phyloP scores from a whole-genome alignment of 2,888 invertebrate species.

The Caenorhabditis sp. region DNA sequence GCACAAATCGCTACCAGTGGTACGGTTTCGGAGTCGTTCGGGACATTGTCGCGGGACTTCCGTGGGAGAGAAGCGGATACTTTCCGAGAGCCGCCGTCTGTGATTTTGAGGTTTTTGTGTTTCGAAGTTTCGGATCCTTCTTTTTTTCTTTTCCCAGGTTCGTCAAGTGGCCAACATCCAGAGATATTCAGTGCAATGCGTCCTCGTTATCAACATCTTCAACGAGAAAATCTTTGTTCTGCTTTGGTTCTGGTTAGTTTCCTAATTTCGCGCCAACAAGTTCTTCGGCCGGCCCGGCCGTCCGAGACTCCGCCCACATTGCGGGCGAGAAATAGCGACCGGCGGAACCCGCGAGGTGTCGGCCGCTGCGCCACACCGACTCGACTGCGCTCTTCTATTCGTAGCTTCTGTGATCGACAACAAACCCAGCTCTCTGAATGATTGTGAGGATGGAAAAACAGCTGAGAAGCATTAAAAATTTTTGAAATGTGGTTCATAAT shows the following conservation, averaged over 20 bases:
- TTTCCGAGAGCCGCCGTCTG: constrained; percentile 80
- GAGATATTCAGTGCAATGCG: constrained; percentile 82
- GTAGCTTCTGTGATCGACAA: constrained; percentile 67
- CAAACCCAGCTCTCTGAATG: constrained; percentile 70
- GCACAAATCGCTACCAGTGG: constrained; percentile 78
- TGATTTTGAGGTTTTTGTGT: constrained; percentile 77
- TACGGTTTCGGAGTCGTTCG: constrained; percentile 80
- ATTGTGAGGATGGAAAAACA: constrained; percentile 63
- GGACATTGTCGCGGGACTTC: constrained; percentile 77
- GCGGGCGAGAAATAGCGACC: constrained; percentile 32
- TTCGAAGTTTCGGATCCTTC: background rate
- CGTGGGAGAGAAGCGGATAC: constrained; percentile 80
- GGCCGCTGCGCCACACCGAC: constrained; percentile 20
- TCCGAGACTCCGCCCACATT: constrained; percentile 42
- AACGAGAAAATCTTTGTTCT: constrained; percentile 83
- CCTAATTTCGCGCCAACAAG: background rate
- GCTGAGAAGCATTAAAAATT: constrained; percentile 61
- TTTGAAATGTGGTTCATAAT: constrained; percentile 11
- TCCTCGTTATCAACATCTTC: constrained; percentile 83
- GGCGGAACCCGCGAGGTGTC: constrained; percentile 53
- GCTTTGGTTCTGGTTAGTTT: constrained; percentile 79
- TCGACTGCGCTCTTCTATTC: background rate
- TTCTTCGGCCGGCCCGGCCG: background rate
- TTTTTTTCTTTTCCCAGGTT: constrained; percentile 67
- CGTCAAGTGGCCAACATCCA: constrained; percentile 83